A percentile compares a stretch with the other conserved stretches of the same genome.
These are phyloP conservation scores for Amorpha juglandis DNA, from an alignment of 2,888 invertebrate genomes.

Conservation along the genomic window DNA sequence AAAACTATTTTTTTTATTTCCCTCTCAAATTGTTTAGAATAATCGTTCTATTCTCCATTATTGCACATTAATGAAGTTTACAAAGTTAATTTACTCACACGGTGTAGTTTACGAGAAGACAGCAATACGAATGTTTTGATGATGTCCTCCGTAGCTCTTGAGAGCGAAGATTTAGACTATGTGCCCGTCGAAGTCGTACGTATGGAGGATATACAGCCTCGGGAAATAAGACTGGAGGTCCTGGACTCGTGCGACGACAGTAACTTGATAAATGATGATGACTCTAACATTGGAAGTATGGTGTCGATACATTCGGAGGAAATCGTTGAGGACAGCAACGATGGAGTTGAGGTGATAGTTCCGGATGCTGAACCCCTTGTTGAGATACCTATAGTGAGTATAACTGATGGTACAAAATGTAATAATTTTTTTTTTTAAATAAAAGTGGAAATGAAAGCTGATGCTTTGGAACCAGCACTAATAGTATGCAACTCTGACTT, in stretches of 20 bases:
- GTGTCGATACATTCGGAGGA: conserved; percentile 67
- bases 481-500: too few relatives aligned
- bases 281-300: conserved; percentile 71
- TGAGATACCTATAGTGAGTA: conserved; percentile 44
- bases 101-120: background rate
- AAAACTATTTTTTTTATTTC: background rate
- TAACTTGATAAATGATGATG: conserved; percentile 60
- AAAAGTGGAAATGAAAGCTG: too few relatives aligned
- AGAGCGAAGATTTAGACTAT: conserved; percentile 69
- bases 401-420: background rate
- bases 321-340: conserved; percentile 46
- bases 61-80: conserved; percentile 1
- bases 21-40: too few relatives aligned
- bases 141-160: conserved; percentile 66
- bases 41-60: background rate
- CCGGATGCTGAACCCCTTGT: conserved; percentile 44
- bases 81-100: background rate
- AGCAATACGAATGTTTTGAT: conserved; percentile 41
- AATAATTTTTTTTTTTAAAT: too few relatives aligned
- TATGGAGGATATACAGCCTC: conserved; percentile 73
- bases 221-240: conserved; percentile 48
- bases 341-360: conserved; percentile 54
- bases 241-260: conserved; percentile 44
- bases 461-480: too few relatives aligned
- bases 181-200: conserved; percentile 69